Evolutionary conservation across 2,888 invertebrate genomes (phyloP).

Genomic region (Meandrusa payeni): DNA sequence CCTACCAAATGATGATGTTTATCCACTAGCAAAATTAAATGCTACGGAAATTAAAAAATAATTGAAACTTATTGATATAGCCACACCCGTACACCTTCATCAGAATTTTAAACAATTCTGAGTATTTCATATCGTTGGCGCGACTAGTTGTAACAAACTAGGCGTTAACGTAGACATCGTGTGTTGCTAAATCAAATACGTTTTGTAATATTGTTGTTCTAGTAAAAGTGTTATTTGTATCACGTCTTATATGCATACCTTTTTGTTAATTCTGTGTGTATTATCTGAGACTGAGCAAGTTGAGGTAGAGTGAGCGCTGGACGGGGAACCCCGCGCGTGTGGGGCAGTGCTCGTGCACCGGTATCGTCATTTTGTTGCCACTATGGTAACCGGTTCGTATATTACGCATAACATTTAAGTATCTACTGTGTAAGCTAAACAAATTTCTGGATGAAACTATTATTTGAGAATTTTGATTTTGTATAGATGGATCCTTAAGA

Average conservation of each 20-base stretch:
- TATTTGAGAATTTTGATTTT: slow-evolving; percentile 45
- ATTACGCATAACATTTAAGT: slow-evolving; percentile 40
- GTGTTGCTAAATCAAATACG: slow-evolving; percentile 6
- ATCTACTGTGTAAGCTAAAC: slow-evolving; percentile 43
- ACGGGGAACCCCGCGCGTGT: neutral
- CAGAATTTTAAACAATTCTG: slow-evolving; percentile 11
- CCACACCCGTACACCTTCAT: neutral
- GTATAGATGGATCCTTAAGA: slow-evolving; percentile 29
- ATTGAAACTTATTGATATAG: neutral
- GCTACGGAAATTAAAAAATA: slow-evolving; percentile 1
- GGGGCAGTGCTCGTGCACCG: neutral
- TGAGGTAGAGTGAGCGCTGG: neutral
- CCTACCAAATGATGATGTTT: slow-evolving; percentile 3
- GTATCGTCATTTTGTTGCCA: slow-evolving; percentile 4
- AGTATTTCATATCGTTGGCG: slow-evolving; percentile 3
- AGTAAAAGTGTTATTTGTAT: neutral
- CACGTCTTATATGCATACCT: neutral
- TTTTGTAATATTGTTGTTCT: neutral
- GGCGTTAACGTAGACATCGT: neutral
- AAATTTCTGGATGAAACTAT: slow-evolving; percentile 42
- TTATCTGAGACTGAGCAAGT: slow-evolving; percentile 10
- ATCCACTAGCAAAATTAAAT: slow-evolving; percentile 4
- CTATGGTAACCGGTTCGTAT: slow-evolving; percentile 6
- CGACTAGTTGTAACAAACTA: slow-evolving; percentile 1
- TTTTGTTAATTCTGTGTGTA: neutral